A percentile compares a stretch with the other conserved stretches of the same genome.
Evolutionary conservation across 2,888 invertebrate species (phyloP).

Genomic region (Sminthurides aquaticus): DNA sequence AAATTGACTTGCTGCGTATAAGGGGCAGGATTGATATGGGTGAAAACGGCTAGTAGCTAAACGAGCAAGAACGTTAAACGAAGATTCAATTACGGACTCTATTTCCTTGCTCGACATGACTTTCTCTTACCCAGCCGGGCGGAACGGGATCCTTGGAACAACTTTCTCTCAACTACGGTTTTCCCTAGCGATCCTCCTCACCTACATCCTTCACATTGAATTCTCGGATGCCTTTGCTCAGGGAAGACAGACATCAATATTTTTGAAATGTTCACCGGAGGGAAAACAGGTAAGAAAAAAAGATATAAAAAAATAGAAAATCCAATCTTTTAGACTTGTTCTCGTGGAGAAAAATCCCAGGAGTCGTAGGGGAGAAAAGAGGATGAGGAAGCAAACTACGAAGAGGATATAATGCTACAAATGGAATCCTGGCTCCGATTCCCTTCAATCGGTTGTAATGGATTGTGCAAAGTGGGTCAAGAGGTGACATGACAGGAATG

Average conservation of each 20-base stretch:
- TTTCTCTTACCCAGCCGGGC: too few relatives aligned
- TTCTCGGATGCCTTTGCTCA: too few relatives aligned
- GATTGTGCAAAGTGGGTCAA: slow-evolving; percentile 9
- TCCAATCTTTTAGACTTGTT: slow-evolving; percentile 1
- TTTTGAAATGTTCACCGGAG: slow-evolving; percentile 10
- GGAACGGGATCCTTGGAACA: too few relatives aligned
- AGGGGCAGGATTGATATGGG: too few relatives aligned
- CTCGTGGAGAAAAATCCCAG: background rate
- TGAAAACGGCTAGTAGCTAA: too few relatives aligned
- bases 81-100: too few relatives aligned
- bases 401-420: background rate
- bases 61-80: too few relatives aligned
- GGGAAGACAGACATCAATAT: slow-evolving; percentile 1
- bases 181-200: background rate
- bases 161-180: too few relatives aligned
- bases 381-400: background rate
- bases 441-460: slow-evolving; percentile 2
- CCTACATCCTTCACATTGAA: background rate
- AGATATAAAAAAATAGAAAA: background rate
- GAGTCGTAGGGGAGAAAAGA: background rate
- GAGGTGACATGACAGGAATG: slow-evolving; percentile 6
- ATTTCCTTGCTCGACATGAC: too few relatives aligned
- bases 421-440: background rate
- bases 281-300: slow-evolving; percentile 1
- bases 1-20: too few relatives aligned